Percentiles rank a stretch among this genome's conserved stretches.
Evolutionary conservation across 1,140 invertebrate genomes (phyloP).

Genomic region (Drosophila elegans): DNA sequence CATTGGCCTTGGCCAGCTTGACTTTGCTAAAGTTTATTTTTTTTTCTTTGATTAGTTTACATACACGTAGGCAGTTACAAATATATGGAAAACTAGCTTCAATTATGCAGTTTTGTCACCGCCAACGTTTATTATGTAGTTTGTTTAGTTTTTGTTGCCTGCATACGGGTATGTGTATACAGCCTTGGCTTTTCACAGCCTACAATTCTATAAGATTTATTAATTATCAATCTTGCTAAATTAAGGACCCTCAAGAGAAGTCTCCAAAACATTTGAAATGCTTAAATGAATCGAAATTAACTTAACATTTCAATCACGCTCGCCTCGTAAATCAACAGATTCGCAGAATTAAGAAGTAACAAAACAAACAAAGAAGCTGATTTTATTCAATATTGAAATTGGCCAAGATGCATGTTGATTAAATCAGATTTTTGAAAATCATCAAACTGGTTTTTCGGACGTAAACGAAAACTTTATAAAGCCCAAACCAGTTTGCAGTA

Average conservation of each 20-base stretch:
- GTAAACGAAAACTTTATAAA: slow-evolving; percentile 40
- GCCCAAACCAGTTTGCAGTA: slow-evolving; percentile 66
- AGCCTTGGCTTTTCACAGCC: slow-evolving; percentile 12
- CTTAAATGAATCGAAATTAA: neutral
- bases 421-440: slow-evolving; percentile 49
- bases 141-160: slow-evolving; percentile 8
- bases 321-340: slow-evolving; percentile 41
- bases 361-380: neutral
- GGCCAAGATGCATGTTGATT: slow-evolving; percentile 60
- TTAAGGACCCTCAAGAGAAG: neutral
- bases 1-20: slow-evolving; percentile 51
- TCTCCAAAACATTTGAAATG: slow-evolving; percentile 5
- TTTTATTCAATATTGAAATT: slow-evolving; percentile 52
- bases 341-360: slow-evolving; percentile 14
- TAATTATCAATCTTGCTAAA: neutral
- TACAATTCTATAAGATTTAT: slow-evolving; percentile 1
- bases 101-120: slow-evolving; percentile 52
- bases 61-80: slow-evolving; percentile 32
- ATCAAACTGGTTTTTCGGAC: slow-evolving; percentile 60
- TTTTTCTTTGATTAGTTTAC: slow-evolving; percentile 25
- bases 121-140: slow-evolving; percentile 37
- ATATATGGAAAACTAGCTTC: slow-evolving; percentile 41
- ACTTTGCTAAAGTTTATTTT: slow-evolving; percentile 18
- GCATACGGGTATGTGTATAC: slow-evolving; percentile 2
- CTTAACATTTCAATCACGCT: slow-evolving; percentile 52